These are phyloP conservation scores for Drosophila formosana DNA, from an alignment of 2,888 invertebrate species.

Conservation along the genomic window DNA sequence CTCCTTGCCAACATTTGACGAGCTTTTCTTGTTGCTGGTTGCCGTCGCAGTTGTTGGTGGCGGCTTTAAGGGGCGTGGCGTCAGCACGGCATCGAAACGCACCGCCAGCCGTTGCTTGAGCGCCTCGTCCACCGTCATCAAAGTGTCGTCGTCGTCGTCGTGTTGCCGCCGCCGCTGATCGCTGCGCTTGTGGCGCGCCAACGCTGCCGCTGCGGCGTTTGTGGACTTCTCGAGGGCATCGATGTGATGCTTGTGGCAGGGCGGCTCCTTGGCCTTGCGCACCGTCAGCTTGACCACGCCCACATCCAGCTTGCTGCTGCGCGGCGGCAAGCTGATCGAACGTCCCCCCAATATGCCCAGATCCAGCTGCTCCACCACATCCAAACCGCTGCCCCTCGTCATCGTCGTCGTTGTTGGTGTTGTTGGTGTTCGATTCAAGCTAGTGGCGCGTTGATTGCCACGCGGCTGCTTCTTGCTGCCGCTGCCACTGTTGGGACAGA, in stretches of 20 bases:
- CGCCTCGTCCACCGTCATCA: slow-evolving; percentile 59
- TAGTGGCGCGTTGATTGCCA: neutral
- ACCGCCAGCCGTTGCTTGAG: slow-evolving; percentile 51
- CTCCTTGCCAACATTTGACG: neutral
- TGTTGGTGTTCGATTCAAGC: neutral
- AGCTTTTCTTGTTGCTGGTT: neutral
- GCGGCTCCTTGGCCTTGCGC: slow-evolving; percentile 13
- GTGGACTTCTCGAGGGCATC: slow-evolving; percentile 37
- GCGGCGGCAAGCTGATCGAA: slow-evolving; percentile 57
- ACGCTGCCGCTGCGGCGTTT: slow-evolving; percentile 14
- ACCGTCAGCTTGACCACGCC: slow-evolving; percentile 6
- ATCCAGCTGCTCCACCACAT: neutral
- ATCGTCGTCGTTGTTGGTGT: neutral
- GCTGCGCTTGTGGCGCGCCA: slow-evolving; percentile 5
- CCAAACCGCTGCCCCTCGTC: neutral
- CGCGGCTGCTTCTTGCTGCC: neutral
- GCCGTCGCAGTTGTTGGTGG: too few species aligned
- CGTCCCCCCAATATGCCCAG: slow-evolving; percentile 29
- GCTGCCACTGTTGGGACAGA: slow-evolving; percentile 11
- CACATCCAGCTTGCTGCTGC: slow-evolving; percentile 8
- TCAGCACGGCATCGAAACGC: slow-evolving; percentile 7
- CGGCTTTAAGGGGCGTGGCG: neutral
- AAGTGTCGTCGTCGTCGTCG: slow-evolving; percentile 14
- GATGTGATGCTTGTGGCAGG: slow-evolving; percentile 46
- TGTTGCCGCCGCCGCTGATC: neutral